These are phyloP conservation scores for Coenonympha arcania DNA, from an alignment of 2,888 invertebrate species.

Conservation along the genomic window DNA sequence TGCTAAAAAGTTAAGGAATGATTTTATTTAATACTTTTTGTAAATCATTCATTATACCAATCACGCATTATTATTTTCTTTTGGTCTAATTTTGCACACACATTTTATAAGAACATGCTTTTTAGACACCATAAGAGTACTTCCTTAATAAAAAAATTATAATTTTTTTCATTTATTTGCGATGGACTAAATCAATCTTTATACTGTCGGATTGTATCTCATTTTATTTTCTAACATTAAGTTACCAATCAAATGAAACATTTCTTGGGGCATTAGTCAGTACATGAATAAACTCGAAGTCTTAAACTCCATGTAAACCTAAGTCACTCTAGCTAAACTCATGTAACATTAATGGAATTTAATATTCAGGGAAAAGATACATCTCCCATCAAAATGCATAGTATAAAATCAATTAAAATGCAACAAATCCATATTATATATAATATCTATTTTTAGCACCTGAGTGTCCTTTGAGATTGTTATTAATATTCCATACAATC, in stretches of 20 bases:
- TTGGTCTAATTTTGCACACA: not conserved
- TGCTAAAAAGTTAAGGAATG: not conserved
- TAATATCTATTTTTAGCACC: constrained; percentile 51
- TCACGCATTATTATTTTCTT: not conserved
- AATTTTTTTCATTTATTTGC: too few species aligned
- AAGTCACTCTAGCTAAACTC: not conserved
- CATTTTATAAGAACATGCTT: too few species aligned
- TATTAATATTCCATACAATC: constrained; percentile 46
- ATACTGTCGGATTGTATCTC: too few species aligned
- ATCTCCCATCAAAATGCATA: constrained; percentile 30
- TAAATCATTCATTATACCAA: not conserved
- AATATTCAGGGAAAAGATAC: not conserved
- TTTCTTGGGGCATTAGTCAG: not conserved
- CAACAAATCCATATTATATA: constrained; percentile 32
- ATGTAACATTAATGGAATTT: not conserved
- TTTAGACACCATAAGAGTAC: too few species aligned
- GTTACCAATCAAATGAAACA: too few species aligned
- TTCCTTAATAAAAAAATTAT: too few species aligned
- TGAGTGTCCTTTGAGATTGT: constrained; percentile 46
- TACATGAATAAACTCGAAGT: not conserved
- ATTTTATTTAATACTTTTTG: not conserved
- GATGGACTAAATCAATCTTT: too few species aligned
- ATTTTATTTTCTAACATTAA: too few species aligned
- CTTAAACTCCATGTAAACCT: not conserved
- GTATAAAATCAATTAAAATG: constrained; percentile 29